Evolutionary conservation across 2,797 vertebrate species (phyloP).

Genomic region (Stomatorhinus walkeri): DNA sequence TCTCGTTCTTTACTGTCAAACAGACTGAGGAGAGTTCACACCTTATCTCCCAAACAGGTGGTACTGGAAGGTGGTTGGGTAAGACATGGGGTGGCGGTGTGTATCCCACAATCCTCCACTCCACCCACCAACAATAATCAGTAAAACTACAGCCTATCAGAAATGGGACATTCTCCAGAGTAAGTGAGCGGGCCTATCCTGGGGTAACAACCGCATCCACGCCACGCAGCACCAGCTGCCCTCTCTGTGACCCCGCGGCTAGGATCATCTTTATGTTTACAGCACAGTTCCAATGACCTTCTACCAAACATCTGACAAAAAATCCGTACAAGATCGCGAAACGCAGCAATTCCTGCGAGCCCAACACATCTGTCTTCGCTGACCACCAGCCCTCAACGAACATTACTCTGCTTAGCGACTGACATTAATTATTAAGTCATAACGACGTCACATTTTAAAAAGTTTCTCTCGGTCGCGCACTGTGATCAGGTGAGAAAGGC

Average conservation of each 20-base stretch:
- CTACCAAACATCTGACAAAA: neutral
- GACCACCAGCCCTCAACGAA: neutral
- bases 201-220: neutral
- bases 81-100: neutral
- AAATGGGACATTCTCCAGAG: neutral
- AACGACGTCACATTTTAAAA: neutral
- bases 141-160: neutral
- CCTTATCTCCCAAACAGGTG: neutral
- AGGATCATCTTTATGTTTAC: neutral
- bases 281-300: neutral
- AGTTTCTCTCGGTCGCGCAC: neutral
- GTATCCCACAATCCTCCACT: neutral
- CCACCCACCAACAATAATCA: neutral
- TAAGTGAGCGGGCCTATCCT: neutral
- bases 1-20: neutral
- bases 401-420: neutral
- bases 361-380: neutral
- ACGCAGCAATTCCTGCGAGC: neutral
- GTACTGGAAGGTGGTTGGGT: neutral
- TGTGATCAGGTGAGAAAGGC: neutral
- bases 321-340: neutral
- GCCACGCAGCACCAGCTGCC: neutral
- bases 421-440: neutral
- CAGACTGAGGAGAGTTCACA: neutral
- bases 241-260: neutral